Evolutionary conservation across 2,797 vertebrate species (phyloP).

Genomic region (Nyctibius grandis): DNA sequence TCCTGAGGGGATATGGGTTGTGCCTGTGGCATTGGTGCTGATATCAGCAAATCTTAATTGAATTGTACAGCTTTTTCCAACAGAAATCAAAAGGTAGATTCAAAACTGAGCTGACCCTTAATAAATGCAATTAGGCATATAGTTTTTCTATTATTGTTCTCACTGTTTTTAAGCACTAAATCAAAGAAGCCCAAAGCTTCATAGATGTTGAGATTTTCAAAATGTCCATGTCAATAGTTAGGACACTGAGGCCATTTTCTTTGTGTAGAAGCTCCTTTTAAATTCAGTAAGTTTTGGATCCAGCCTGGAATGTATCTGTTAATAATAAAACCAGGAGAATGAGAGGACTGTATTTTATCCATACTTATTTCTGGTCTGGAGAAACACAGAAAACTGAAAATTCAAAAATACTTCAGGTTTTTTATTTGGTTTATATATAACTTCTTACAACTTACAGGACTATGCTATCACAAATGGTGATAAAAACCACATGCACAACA

Average conservation of each 20-base stretch:
- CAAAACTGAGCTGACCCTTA: slow-evolving; percentile 9
- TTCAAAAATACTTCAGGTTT: neutral
- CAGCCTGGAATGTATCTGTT: neutral
- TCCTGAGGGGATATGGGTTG: slow-evolving; percentile 12
- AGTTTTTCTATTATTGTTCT: neutral
- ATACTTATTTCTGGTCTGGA: neutral
- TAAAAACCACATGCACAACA: neutral
- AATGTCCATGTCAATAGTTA: neutral
- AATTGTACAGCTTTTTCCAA: neutral
- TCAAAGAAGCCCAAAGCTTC: neutral
- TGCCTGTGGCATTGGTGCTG: neutral
- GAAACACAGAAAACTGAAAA: neutral
- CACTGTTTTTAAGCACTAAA: neutral
- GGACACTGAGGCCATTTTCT: neutral
- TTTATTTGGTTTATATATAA: neutral
- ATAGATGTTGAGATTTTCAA: neutral
- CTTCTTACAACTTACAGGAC: neutral
- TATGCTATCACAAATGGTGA: neutral
- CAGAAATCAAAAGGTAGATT: neutral
- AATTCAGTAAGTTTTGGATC: neutral
- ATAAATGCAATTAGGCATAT: neutral
- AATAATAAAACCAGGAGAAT: neutral
- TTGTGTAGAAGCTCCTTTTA: neutral
- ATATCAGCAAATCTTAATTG: neutral
- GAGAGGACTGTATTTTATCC: neutral